Evolutionary conservation across 2,797 vertebrate species (phyloP).

Genomic region (Coendou prehensilis): DNA sequence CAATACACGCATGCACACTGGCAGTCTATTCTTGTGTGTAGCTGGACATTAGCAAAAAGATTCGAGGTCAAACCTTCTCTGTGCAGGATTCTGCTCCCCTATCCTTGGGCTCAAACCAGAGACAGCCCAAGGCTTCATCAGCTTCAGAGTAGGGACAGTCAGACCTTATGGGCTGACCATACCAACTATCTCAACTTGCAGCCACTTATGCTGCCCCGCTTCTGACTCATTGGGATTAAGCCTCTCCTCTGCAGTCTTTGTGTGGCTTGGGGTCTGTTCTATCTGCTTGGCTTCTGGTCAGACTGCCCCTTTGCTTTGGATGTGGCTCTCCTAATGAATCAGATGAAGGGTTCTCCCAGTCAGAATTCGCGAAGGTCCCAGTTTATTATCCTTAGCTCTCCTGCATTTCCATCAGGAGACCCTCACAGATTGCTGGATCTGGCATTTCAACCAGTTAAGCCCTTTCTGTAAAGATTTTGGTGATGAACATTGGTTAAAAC

Average conservation of each 20-base stretch:
- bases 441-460: not conserved
- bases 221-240: not conserved
- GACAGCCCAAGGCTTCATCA: not conserved
- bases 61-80: slow-evolving; percentile 13
- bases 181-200: not conserved
- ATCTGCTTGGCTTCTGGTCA: not conserved
- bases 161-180: fast-evolving
- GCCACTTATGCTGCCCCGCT: fast-evolving
- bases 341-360: not conserved
- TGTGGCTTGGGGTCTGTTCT: too few species aligned
- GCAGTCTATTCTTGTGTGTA: not conserved
- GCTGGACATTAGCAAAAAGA: not conserved
- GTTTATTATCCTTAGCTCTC: fast-evolving
- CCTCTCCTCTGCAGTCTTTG: not conserved
- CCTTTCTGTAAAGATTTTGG: not conserved
- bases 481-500: not conserved
- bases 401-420: not conserved
- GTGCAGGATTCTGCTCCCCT: not conserved
- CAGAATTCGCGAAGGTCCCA: not conserved
- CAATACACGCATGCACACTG: not conserved
- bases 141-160: not conserved
- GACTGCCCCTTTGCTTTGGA: not conserved
- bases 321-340: not conserved
- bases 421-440: not conserved
- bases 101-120: not conserved